Evolutionary conservation across 2,888 invertebrate genomes (phyloP), one percentile per base, ranked within the genome.

Genomic region (Drosophila lutescens): DNA sequence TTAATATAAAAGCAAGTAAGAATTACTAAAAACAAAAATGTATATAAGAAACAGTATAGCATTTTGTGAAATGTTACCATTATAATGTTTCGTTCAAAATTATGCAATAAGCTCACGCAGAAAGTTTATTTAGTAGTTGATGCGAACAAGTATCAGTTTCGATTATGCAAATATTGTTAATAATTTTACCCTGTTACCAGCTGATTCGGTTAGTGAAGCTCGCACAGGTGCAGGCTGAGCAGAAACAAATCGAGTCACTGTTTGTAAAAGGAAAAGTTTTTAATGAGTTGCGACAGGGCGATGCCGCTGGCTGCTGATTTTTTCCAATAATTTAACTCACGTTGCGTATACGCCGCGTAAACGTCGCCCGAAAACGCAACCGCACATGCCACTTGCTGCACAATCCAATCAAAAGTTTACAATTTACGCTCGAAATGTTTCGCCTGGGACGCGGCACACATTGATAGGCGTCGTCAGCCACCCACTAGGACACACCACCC

Each of bases 341-440:
- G 74, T 84, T 78, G 67, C 76, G 84, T 69, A 80, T 71, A 72
- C 72, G 80, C 43, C 54, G 67, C 63, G 54, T 83, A 65, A 58
- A 74, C 66, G 65, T 46, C 40, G 66, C 53, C 62, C 71, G 57
- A 74, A 60, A 74, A 71, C 55, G 71, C 71, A 63, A 62, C 71
- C 72, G 66, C 73, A 70, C 70, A 65, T 74, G 57, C 79, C 67
- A 79, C 71, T 82, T 82, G 71, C 72, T 74, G 75, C 87, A 84
- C 79, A 86, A 84, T 86, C 86, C 83, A 84, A 84, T 84, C 83
- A 86, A 84, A 84, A 84, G 79, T 86, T 84, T 84, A 79, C 85
- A 86, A 83, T 86, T 83, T 79, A 83, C 84, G 86, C 82, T 83
- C 65, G 77, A 86, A 86, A 83, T 86, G 76, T 74, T 71, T 70